phyloP scores from a whole-genome alignment of 2,888 invertebrate species.

The Leistus spinibarbis region DNA sequence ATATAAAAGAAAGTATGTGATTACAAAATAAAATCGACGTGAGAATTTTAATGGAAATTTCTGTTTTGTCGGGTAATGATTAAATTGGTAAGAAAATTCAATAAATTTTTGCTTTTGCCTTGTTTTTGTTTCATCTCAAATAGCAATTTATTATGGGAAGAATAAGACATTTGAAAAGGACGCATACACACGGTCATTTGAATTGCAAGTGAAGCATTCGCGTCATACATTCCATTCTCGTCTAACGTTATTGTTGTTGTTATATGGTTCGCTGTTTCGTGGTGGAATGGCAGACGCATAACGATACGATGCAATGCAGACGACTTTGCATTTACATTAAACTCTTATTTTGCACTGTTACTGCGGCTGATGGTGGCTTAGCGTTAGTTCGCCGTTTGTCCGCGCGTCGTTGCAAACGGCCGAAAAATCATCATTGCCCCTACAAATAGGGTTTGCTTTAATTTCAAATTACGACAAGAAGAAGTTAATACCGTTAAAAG shows the following conservation, averaged over 20 bases:
- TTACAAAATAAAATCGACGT: no score
- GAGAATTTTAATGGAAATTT: no score
- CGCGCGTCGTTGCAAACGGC: not conserved
- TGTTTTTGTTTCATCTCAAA: no score
- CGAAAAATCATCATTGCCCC: not conserved
- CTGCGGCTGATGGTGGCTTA: not conserved
- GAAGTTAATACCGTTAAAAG: not conserved
- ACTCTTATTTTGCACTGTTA: not conserved
- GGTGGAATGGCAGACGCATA: not conserved
- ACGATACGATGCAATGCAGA: not conserved
- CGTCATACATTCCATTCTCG: not conserved
- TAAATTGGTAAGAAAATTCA: no score
- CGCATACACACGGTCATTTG: conserved; percentile 10
- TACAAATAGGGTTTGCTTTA: not conserved
- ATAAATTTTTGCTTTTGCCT: not conserved
- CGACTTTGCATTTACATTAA: not conserved
- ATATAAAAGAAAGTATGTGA: no score
- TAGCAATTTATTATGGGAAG: no score
- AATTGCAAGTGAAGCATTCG: not conserved
- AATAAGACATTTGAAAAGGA: not conserved
- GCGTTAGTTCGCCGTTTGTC: not conserved
- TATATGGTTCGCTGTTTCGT: conserved; percentile 15
- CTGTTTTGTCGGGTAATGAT: no score
- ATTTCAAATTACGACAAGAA: not conserved
- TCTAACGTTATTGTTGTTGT: conserved; percentile 26